These are phyloP conservation scores for Himantopus leucocephalus DNA, from an alignment of 2,113 vertebrate genomes.

Conservation along the genomic window DNA sequence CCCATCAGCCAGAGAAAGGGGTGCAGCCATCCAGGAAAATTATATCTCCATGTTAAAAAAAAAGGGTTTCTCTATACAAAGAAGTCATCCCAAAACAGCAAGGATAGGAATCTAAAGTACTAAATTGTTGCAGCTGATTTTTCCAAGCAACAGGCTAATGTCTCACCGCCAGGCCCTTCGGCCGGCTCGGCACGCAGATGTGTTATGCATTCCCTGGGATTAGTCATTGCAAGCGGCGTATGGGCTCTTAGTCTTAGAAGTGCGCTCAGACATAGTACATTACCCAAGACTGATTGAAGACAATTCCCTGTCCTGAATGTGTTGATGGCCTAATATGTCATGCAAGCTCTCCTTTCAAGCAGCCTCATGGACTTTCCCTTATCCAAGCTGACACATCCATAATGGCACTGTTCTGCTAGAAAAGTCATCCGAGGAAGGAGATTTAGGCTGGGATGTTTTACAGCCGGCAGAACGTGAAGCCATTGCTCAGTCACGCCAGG, in stretches of 20 bases:
- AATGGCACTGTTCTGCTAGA: neutral
- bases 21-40: neutral
- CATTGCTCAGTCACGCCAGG: neutral
- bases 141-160: neutral
- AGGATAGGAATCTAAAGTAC: neutral
- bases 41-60: neutral
- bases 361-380: neutral
- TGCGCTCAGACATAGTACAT: constrained; percentile 2
- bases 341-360: neutral
- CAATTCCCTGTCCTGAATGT: constrained; percentile 23
- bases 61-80: neutral
- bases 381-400: neutral
- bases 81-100: neutral
- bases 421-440: neutral
- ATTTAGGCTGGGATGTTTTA: neutral
- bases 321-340: constrained; percentile 56
- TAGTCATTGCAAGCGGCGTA: neutral
- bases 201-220: neutral
- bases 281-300: constrained; percentile 35
- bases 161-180: neutral
- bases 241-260: neutral
- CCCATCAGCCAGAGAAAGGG: neutral
- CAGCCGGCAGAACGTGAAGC: neutral
- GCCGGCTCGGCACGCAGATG: neutral
- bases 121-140: neutral